These are phyloP conservation scores for Lasioglossum calceatum DNA, from an alignment of 2,888 invertebrate species.

Conservation along the genomic window DNA sequence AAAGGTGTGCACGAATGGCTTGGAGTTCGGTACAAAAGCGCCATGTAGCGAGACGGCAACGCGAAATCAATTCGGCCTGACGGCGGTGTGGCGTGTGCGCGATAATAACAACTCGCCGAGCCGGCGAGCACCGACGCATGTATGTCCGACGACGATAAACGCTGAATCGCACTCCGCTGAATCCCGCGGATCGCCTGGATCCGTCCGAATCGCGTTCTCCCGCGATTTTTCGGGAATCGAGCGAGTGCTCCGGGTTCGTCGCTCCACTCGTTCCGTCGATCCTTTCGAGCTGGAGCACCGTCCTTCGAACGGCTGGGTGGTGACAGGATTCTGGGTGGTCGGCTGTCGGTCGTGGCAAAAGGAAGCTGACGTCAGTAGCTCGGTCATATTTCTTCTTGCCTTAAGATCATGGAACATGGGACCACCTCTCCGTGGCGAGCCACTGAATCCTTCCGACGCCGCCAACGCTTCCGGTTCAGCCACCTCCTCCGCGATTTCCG, in stretches of 20 bases:
- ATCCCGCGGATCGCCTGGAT: not conserved
- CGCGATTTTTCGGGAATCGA: not conserved
- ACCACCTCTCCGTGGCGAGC: conserved; percentile 66
- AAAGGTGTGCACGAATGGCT: conserved; percentile 33
- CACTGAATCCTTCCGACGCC: conserved; percentile 55
- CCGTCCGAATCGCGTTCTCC: not conserved
- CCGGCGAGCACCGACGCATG: conserved; percentile 14
- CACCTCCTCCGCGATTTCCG: not conserved
- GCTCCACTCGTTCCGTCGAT: conserved; percentile 61
- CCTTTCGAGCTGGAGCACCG: conserved; percentile 62
- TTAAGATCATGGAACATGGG: conserved; percentile 71
- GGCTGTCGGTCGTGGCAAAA: conserved; percentile 75
- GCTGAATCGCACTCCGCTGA: not conserved
- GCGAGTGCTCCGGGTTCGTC: conserved; percentile 65
- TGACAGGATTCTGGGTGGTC: conserved; percentile 84
- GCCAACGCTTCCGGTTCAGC: conserved; percentile 66
- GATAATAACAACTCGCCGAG: conserved; percentile 1
- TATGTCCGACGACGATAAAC: conserved; percentile 15
- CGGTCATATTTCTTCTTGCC: conserved; percentile 80
- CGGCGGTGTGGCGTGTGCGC: conserved; percentile 29
- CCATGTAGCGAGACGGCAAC: conserved; percentile 31
- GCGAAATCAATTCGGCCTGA: conserved; percentile 46
- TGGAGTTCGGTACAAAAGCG: conserved; percentile 27
- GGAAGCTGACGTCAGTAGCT: conserved; percentile 77
- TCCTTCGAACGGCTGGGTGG: conserved; percentile 76